Percentiles rank a stretch among this genome's conserved stretches.
These are phyloP conservation scores for Penaeus vannamei DNA, from an alignment of 1,140 invertebrate genomes.

Conservation along the genomic window DNA sequence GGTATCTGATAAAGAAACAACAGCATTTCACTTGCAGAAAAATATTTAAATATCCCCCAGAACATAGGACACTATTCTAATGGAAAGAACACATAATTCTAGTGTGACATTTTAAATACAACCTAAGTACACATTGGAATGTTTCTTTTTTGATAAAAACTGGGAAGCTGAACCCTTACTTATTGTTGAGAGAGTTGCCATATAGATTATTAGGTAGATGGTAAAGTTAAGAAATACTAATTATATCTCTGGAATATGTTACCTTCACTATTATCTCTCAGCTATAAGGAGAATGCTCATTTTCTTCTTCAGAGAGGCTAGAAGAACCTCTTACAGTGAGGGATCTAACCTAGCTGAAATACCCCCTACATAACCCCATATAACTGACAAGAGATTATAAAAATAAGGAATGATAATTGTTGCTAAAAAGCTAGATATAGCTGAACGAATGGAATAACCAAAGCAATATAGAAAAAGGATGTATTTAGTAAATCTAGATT, in stretches of 20 bases:
- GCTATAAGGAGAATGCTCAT: no score
- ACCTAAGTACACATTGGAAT: slow-evolving; percentile 46
- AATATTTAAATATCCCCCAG: slow-evolving; percentile 42
- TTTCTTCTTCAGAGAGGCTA: no score
- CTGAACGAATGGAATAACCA: no score
- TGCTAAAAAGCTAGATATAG: no score
- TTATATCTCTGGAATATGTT: neutral
- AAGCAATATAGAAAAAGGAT: no score
- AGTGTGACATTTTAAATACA: slow-evolving; percentile 52
- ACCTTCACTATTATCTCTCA: neutral
- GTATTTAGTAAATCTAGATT: no score
- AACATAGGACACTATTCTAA: slow-evolving; percentile 54
- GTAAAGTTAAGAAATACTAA: neutral
- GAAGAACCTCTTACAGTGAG: no score
- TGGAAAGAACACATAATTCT: slow-evolving; percentile 57
- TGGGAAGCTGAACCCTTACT: slow-evolving; percentile 46
- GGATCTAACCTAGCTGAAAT: no score
- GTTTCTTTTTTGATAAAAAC: slow-evolving; percentile 44
- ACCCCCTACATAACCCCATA: no score
- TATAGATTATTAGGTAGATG: neutral
- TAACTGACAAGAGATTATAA: no score
- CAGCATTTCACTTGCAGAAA: neutral
- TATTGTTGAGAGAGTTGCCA: slow-evolving; percentile 5
- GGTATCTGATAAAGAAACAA: slow-evolving; percentile 6
- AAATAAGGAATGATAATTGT: no score